Percentiles rank a stretch among this genome's conserved stretches.
Conservation (phyloP, 2,797 vertebrate species). For the Pangasius sanitwongsei region DNA sequence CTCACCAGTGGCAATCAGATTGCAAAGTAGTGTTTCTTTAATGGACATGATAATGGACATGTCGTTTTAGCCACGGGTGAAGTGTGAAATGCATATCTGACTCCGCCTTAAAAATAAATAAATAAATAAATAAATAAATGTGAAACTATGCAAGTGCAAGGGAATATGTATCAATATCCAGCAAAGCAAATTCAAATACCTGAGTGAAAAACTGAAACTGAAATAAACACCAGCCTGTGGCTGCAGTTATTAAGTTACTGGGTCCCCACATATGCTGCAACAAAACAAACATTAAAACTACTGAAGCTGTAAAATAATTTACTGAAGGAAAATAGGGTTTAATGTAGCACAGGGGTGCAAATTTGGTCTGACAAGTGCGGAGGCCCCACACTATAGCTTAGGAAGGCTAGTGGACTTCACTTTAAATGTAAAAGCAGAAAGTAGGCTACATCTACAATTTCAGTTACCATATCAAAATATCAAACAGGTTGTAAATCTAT, state of each 20-base stretch:
- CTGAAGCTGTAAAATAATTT: background rate
- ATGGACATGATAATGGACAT: background rate
- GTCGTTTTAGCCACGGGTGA: background rate
- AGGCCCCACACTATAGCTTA: too few relatives aligned
- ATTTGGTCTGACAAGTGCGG: background rate
- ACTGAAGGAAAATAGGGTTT: background rate
- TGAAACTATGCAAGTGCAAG: background rate
- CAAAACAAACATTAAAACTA: background rate
- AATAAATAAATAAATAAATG: background rate
- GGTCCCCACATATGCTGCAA: background rate
- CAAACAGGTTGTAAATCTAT: background rate
- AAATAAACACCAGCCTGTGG: background rate
- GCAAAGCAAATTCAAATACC: background rate
- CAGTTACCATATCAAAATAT: background rate
- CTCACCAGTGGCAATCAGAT: background rate
- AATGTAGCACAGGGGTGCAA: background rate
- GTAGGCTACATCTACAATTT: background rate
- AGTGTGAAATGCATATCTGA: background rate
- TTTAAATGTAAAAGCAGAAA: background rate
- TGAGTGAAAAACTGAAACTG: background rate
- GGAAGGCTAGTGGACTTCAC: background rate
- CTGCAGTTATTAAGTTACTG: background rate
- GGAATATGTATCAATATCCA: background rate
- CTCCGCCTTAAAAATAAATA: background rate
- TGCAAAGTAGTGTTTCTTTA: conserved; percentile 2